These are phyloP conservation scores for Genyomyrus donnyi DNA, from an alignment of 2,113 vertebrate species.

Conservation along the genomic window DNA sequence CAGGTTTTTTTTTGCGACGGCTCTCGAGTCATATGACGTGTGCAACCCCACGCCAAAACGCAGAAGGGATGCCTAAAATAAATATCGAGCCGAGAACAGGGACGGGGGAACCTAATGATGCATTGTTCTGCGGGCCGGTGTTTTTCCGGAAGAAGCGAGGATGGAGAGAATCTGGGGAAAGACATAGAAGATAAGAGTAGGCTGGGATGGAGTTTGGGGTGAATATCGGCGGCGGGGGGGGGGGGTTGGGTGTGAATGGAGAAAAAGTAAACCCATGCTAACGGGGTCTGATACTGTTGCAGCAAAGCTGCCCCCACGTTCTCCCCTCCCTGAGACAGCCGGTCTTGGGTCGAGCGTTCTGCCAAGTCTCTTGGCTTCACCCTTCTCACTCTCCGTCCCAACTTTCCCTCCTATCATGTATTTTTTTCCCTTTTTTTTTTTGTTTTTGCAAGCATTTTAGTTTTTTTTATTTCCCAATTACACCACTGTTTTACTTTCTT, in stretches of 20 bases:
- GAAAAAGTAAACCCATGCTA: neutral
- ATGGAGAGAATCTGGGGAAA: neutral
- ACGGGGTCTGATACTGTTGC: conserved; percentile 28
- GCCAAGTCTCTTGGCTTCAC: neutral
- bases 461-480: conserved; percentile 6
- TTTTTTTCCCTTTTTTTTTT: neutral
- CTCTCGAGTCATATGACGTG: neutral
- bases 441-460: conserved; percentile 7
- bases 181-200: neutral
- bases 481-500: conserved; percentile 31
- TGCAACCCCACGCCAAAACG: neutral
- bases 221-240: neutral
- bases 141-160: neutral
- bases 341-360: conserved; percentile 26
- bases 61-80: neutral
- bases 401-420: neutral
- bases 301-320: conserved; percentile 23
- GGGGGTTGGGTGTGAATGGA: neutral
- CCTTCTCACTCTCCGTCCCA: neutral
- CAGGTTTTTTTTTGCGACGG: too few relatives aligned
- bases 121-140: neutral
- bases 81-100: neutral
- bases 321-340: conserved; percentile 34
- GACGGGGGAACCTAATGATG: neutral
- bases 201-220: neutral